Base-by-base conservation (phyloP, 2,797 vertebrate genomes). In the Betta splendens region DNA sequence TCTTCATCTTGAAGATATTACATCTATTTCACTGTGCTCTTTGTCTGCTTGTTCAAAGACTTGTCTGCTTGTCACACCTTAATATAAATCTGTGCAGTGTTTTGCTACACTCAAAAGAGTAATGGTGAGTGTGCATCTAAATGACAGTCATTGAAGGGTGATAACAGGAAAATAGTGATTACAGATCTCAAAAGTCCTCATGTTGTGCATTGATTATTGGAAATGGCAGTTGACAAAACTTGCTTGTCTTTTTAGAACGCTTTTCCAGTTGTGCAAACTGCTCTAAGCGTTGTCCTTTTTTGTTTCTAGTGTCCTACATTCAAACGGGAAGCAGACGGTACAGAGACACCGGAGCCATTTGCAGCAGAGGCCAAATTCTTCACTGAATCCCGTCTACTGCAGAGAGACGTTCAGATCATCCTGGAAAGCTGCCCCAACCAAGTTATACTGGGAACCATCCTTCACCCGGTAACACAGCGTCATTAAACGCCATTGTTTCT, bases 281-380 rank as follows among this genome's bases (percentile, higher is more conserved):
- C 5, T 16, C 35, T 20, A 5, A 16, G 47, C 13, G 43, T 18
- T 21, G 52, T 35, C 16, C 17, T 21, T 11, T 31, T 9, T 20
- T 25, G 8, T 15, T 25, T 38, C 0, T 69, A 99, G 97, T 98
- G 97, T 70, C 97, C 97, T 40, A 93, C 94, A 0, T 98, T 98
- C 84, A 97, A 93, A 64, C 86, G 97, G 26, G 97, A 99, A 85
- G 85, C 93, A 0, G 97, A 99, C 0, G 92, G 95, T 13, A 73
- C 89, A 0, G 97, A 99, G 77, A 91, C 89, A 0, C 94, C 95
- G 0, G 97, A 99, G 80, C 61, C 96, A 0, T 99, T 98, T 3
- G 97, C 97, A 1, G 96, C 97, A 0, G 96, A 99, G 79, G 97
- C 96, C 62, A 98, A 96, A 73, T 99, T 99, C 87, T 99, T 98